A percentile compares a stretch with the other conserved stretches of the same genome.
phyloP scores from a whole-genome alignment of 2,888 invertebrate species.

The Habroteleia sp. region DNA sequence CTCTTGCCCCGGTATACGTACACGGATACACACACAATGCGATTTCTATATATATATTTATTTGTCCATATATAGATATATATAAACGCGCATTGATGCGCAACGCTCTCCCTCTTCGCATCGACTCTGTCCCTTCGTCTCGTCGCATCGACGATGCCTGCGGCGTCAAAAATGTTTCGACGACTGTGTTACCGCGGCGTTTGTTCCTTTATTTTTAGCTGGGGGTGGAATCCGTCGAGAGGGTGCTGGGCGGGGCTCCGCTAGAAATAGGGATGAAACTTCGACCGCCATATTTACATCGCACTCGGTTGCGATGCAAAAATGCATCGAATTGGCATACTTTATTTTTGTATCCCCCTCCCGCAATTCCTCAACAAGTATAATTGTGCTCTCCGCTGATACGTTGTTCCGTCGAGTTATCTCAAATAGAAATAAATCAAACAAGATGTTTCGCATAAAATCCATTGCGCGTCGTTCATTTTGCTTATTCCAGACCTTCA shows the following conservation, averaged over 20 bases:
- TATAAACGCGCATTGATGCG: conserved; percentile 10
- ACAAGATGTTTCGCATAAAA: conserved; percentile 4
- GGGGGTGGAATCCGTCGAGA: conserved; percentile 72
- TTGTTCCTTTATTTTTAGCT: conserved; percentile 77
- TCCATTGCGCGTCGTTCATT: conserved; percentile 15
- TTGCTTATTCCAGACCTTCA: too few relatives aligned
- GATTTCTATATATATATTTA: conserved; percentile 31
- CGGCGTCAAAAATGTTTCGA: conserved; percentile 77
- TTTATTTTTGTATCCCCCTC: conserved; percentile 26
- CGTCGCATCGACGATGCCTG: conserved; percentile 63
- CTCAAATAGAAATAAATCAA: conserved; percentile 28
- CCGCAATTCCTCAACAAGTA: conserved; percentile 37
- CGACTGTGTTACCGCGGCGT: conserved; percentile 76
- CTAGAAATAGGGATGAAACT: conserved; percentile 77
- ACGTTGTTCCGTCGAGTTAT: conserved; percentile 16
- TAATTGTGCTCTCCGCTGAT: conserved; percentile 44
- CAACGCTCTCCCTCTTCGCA: conserved; percentile 48
- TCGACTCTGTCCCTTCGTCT: conserved; percentile 58
- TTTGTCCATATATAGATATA: conserved; percentile 16
- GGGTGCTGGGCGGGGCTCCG: conserved; percentile 74
- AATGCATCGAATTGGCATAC: conserved; percentile 53
- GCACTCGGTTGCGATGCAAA: conserved; percentile 62
- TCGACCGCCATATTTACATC: conserved; percentile 79
- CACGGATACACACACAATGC: conserved; percentile 64
- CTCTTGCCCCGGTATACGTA: conserved; percentile 59